These are phyloP conservation scores for Pterocles burchelli DNA, from an alignment of 2,113 vertebrate genomes.

Conservation along the genomic window DNA sequence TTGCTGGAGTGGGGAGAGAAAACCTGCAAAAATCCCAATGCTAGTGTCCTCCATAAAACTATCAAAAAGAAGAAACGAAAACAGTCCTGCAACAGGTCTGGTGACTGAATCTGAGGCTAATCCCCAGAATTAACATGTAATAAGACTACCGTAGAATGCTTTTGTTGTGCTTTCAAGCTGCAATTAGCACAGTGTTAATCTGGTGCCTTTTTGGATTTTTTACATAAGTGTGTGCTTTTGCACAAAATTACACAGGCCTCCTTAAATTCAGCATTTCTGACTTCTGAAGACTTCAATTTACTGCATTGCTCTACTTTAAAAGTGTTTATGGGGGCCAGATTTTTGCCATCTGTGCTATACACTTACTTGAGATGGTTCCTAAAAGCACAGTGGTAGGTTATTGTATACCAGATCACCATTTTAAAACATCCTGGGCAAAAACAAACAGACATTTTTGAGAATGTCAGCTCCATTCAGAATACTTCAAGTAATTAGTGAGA, in stretches of 20 bases:
- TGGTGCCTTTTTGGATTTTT: neutral
- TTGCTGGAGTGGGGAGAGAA: neutral
- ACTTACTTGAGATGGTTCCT: neutral
- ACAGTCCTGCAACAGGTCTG: neutral
- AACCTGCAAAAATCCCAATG: neutral
- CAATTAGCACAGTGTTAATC: neutral
- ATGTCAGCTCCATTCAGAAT: neutral
- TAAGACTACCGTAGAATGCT: neutral
- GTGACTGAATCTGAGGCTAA: neutral
- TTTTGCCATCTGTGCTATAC: neutral
- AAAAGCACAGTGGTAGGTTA: neutral
- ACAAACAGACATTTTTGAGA: neutral
- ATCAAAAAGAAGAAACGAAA: neutral
- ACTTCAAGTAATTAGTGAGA: neutral
- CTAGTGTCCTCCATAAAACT: neutral
- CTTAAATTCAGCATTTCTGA: neutral
- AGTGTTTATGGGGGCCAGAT: fast-evolving
- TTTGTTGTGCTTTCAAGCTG: neutral
- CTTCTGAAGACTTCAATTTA: neutral
- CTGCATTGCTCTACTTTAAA: neutral
- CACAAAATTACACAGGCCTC: neutral
- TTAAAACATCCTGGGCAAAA: neutral
- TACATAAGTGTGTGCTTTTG: neutral
- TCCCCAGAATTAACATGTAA: neutral
- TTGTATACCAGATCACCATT: neutral